A percentile compares a stretch with the other conserved stretches of the same genome.
Conservation (phyloP, 2,113 vertebrate genomes). For the Psilopsiagon aurifrons region DNA sequence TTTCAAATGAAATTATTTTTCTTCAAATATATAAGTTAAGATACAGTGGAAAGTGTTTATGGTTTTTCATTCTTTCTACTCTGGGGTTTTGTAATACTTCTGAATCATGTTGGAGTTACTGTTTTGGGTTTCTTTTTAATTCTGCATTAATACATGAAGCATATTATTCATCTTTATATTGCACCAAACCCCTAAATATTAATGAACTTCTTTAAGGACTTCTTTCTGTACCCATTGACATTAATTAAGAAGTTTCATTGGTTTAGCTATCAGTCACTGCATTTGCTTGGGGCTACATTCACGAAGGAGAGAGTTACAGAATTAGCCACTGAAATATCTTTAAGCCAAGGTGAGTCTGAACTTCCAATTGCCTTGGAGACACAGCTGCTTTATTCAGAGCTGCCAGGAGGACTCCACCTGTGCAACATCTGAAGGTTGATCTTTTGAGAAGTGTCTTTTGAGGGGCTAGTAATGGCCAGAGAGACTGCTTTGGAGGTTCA, state of each 20-base stretch:
- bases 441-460: neutral
- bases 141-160: neutral
- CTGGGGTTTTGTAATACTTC: neutral
- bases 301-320: neutral
- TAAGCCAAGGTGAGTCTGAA: neutral
- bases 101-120: neutral
- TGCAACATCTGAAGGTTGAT: neutral
- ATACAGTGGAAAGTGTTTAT: neutral
- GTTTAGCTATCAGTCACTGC: neutral
- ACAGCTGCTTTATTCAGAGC: neutral
- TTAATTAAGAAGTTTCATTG: slow-evolving; percentile 34
- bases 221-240: neutral
- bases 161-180: neutral
- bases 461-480: neutral
- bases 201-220: slow-evolving; percentile 47
- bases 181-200: neutral
- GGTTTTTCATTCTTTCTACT: neutral
- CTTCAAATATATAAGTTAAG: neutral
- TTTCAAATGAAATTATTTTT: neutral
- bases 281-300: neutral
- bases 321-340: neutral
- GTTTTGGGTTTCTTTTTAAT: neutral
- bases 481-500: neutral
- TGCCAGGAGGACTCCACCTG: neutral
- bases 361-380: neutral